Conservation (phyloP, 1,140 invertebrate genomes). For the Pogonomyrmex californicus region DNA sequence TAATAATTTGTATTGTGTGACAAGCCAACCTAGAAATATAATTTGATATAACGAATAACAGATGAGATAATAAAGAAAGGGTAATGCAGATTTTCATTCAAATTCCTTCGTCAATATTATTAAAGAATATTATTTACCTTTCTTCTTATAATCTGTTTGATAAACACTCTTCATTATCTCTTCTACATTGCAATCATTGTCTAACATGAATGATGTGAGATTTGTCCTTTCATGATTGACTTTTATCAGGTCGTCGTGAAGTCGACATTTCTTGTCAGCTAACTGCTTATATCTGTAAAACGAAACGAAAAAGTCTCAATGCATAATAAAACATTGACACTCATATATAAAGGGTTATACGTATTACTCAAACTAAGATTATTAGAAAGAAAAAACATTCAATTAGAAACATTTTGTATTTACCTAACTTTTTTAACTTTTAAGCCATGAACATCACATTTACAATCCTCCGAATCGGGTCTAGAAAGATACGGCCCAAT, state of each 20-base stretch:
- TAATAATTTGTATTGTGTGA: constrained; percentile 81
- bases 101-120: constrained; percentile 2
- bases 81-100: background rate
- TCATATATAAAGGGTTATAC: constrained; percentile 72
- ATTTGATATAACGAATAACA: background rate
- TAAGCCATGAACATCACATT: constrained; percentile 71
- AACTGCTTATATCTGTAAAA: constrained; percentile 87
- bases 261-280: constrained; percentile 87
- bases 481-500: constrained; percentile 73
- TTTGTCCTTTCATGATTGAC: constrained; percentile 88
- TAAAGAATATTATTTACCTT: constrained; percentile 81
- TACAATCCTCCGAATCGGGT: constrained; percentile 71
- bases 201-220: constrained; percentile 87
- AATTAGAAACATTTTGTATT: constrained; percentile 64
- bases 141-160: constrained; percentile 88
- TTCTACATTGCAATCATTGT: constrained; percentile 88
- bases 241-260: constrained; percentile 86
- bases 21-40: constrained; percentile 77
- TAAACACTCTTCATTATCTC: constrained; percentile 89
- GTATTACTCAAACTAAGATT: constrained; percentile 82
- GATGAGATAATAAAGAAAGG: background rate
- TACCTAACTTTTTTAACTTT: constrained; percentile 68
- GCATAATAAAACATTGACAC: too few relatives aligned
- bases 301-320: background rate
- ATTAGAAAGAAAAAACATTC: constrained; percentile 86